Base-by-base conservation (phyloP, 2,113 vertebrate genomes). In the Chauna torquata region DNA sequence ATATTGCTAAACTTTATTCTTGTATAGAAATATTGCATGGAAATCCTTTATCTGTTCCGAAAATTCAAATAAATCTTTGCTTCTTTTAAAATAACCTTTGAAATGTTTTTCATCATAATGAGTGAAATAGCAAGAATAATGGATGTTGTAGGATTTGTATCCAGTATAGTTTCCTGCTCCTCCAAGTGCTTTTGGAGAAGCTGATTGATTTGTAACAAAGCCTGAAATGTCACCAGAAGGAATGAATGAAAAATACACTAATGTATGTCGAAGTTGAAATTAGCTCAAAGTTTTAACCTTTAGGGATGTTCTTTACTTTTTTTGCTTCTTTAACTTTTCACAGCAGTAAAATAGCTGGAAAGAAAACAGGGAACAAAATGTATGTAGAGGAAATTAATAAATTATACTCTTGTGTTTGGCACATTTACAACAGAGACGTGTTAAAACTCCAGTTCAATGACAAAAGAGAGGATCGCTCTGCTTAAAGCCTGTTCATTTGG, bases 171-270 rank as follows among this genome's bases (percentile, higher is more conserved):
- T 94, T 78, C 76, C 80, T 90, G 71, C 92, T 75, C 49, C 86
- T 88, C 88, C 94, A 86, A 91, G 82, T 68, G 80, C 94, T 88
- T 95, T 84, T 95, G 96, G 93, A 97, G 96, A 90, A 69, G 92
- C 87, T 93, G 95, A 95, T 92, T 93, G 94, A 95, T 96, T 94
- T 93, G 88, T 90, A 93, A 90, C 95, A 96, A 93, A 92, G 95
- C 95, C 75, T 86, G 80, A 94, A 96, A 96, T 93, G 95, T 93
- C 96, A 90, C 83, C 57, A 36, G 86, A 85, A 97, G 91, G 68
- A 85, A 88, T 68, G 92, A 90, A 92, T 91, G 92, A 90, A 88
- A 93, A 93, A 90, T 66, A 78, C 59, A 32, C 64, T 68, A 36
- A 88, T 72, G 80, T 78, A 49, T 55, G 72, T 52, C 69, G 64